A percentile compares a stretch with the other conserved stretches of the same genome.
phyloP scores from a whole-genome alignment of 2,113 vertebrate genomes.

The Paratilapia polleni region DNA sequence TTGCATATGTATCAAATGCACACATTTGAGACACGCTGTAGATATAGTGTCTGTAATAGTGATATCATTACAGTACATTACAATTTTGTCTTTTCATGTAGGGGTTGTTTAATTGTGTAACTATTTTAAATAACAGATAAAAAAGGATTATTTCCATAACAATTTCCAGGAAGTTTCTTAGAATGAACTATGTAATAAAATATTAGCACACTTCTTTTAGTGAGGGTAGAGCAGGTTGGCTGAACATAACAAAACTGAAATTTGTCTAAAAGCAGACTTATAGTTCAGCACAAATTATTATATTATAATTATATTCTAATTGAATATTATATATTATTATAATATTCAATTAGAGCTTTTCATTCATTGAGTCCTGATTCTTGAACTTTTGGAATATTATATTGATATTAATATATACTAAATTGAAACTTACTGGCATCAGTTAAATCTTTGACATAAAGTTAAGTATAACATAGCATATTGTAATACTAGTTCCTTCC shows the following conservation, averaged over 20 bases:
- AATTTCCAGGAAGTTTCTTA: not conserved
- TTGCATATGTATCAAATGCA: not conserved
- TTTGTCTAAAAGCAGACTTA: not conserved
- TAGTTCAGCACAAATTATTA: not conserved
- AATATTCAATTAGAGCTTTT: not conserved
- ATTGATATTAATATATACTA: not conserved
- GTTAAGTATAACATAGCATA: not conserved
- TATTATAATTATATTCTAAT: too few relatives aligned
- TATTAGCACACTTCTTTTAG: not conserved
- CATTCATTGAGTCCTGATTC: not conserved
- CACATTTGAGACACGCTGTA: too few relatives aligned
- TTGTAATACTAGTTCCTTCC: not conserved
- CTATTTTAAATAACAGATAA: not conserved
- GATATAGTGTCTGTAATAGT: not conserved
- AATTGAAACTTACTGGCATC: not conserved
- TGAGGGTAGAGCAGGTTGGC: not conserved
- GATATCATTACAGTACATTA: not conserved
- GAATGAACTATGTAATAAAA: not conserved
- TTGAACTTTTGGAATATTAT: not conserved
- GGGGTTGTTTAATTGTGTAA: not conserved
- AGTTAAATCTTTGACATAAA: not conserved
- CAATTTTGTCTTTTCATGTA: too few relatives aligned
- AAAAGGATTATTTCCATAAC: not conserved
- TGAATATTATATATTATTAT: too few relatives aligned
- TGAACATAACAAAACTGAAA: not conserved